These are phyloP conservation scores for Lagopus muta DNA, from an alignment of 2,113 vertebrate genomes.

Conservation along the genomic window DNA sequence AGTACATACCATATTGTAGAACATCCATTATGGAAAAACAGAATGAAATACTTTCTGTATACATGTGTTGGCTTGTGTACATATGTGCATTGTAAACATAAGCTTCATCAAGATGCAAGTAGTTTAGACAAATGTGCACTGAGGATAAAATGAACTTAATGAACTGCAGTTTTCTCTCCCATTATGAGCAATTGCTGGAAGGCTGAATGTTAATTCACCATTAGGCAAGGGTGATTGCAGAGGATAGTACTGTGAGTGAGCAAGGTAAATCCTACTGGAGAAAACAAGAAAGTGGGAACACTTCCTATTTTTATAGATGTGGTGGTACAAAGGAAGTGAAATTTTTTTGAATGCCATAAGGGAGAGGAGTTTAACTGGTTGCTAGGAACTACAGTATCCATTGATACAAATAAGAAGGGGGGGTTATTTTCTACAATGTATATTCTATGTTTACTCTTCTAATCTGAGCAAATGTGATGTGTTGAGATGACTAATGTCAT, in stretches of 20 bases:
- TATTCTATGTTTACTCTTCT: background rate
- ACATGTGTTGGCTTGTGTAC: background rate
- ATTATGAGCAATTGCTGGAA: background rate
- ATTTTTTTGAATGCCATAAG: background rate
- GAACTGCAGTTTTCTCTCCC: background rate
- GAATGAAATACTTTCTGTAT: background rate
- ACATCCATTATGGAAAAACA: background rate
- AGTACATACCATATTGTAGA: background rate
- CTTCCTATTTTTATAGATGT: background rate
- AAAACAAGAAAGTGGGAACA: background rate
- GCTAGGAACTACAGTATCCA: background rate
- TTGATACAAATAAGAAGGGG: background rate
- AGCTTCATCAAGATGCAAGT: background rate
- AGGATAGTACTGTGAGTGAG: background rate
- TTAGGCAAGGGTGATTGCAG: background rate
- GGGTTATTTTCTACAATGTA: rapidly evolving
- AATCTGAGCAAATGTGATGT: background rate
- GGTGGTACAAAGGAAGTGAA: too few relatives aligned
- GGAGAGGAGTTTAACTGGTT: rapidly evolving
- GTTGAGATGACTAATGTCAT: background rate
- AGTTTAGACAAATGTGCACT: background rate
- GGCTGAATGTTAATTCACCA: background rate
- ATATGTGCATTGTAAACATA: too few relatives aligned
- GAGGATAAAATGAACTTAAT: background rate
- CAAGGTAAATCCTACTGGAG: background rate